Evolutionary conservation across 2,888 invertebrate species (phyloP), one percentile per base, ranked within the genome.

Genomic region (Nineta flava): DNA sequence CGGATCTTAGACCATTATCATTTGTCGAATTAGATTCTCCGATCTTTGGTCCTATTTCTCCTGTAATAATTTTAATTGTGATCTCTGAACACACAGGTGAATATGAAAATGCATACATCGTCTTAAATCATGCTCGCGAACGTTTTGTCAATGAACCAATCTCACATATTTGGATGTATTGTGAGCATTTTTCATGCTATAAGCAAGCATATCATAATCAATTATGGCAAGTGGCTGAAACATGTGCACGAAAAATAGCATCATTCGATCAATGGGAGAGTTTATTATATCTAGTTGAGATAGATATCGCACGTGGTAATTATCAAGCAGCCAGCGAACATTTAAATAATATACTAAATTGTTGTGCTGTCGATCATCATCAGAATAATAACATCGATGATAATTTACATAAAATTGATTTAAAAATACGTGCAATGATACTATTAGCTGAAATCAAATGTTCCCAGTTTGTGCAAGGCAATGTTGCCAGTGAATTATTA

Each of bases 141-240:
- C 65, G 75, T 52, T 83, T 81, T 60, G 81, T 81, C 0, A 73
- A 78, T 49, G 75, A 78, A 57, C 78, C 80, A 1, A 67, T 67
- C 50, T 71, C 76, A 1, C 65, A 70, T 55, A 71, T 76, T 52
- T 86, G 85, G 85, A 80, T 81, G 73, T 65, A 79, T 15, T 75
- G 75, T 50, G 78, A 81, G 55, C 75, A 76, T 53, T 62, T 77
- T 48, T 72, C 76, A 42, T 66, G 62, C 45, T 74, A 74, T 49
- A 70, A 69, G 2, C 70, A 65, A 26, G 61, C 65, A 2, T 65
- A 74, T 15, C 66, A 72, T 55, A 67, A 64, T 60, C 76, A 78
- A 50, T 77, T 80, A 59, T 83, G 82, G 79, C 74, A 75, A 47
- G 78, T 79, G 54, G 84, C 86, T 0, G 77, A 83, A 48, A 73